Evolutionary conservation across 2,113 vertebrate species (phyloP).

Genomic region (Ceyx margarethae): DNA sequence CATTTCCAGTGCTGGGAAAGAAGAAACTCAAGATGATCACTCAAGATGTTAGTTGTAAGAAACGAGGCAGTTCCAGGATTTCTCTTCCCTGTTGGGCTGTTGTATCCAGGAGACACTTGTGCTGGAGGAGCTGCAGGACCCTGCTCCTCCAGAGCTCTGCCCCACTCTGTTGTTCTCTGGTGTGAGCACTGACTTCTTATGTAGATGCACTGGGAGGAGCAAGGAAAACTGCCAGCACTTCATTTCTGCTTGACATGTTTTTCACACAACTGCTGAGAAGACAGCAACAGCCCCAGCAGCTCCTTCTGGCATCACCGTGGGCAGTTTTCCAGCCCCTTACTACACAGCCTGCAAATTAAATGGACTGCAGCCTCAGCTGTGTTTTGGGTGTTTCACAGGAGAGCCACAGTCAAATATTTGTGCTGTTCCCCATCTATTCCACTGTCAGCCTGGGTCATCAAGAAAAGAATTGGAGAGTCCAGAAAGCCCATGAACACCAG

Average conservation of each 20-base stretch:
- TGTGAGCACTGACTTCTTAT: background rate
- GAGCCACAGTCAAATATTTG: background rate
- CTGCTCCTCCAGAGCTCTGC: background rate
- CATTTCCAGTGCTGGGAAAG: background rate
- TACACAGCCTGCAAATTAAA: background rate
- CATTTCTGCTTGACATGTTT: background rate
- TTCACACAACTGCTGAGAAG: background rate
- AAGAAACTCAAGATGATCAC: background rate
- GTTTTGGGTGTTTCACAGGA: background rate
- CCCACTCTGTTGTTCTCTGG: background rate
- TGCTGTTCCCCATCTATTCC: background rate
- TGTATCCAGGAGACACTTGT: no score
- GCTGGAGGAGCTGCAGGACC: background rate
- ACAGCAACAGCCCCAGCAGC: background rate
- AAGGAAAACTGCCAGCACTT: background rate
- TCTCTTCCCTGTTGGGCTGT: fast-evolving
- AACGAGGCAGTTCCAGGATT: background rate
- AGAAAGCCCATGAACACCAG: background rate
- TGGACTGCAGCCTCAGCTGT: background rate
- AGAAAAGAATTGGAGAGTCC: background rate
- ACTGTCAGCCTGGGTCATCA: background rate
- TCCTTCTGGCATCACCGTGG: background rate
- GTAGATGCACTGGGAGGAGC: background rate
- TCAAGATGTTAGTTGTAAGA: background rate
- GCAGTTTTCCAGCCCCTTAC: background rate